Base-by-base conservation (phyloP, 2,888 invertebrate genomes). In the Ligdia adustata region DNA sequence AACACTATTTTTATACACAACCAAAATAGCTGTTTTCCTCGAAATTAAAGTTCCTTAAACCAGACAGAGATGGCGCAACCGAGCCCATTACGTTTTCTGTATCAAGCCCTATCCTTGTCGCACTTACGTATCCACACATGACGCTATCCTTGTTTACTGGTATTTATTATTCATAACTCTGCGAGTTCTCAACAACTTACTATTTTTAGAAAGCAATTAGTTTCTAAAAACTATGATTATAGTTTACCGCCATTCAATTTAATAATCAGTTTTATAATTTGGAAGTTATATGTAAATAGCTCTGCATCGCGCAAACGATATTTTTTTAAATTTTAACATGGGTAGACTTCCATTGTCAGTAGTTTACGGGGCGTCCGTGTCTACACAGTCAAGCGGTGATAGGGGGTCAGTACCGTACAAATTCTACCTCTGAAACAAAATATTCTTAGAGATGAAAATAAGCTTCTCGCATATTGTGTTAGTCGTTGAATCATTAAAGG, bases 311-410 rank as follows among this genome's bases (percentile, higher is more conserved):
- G 69, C 57, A 64, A 53, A 44, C 28, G 46, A 61, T 53, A 39
- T 72, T 71, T 67, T 65, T 32, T 6, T 4, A 15, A 1, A 9
- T 1, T 15, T 26, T 4, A 38, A 6, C 33, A 57, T 4, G 53
- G 26, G 58, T 66, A 66, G 56, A 67, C 66, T 67, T 33, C 44
- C 22, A 9, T 33, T 9, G 9, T 4, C 1, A 0, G 0, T n/a
- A 0, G 0, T 0, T 0, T 0, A 11, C 12, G 61, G 74, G 69
- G 72, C 71, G 75, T 73, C 75, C 75, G 71, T 74, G 69, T 75
- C 75, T 77, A 73, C 72, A 66, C 72, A 73, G 75, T 53, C 26
- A 51, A 20, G 31, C 61, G 69, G 75, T 70, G 43, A 50, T 33
- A 55, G 52, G 61, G 64, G 64, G 60, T 52, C 50, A 51, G 68